These are phyloP conservation scores for Steinernema feltiae DNA, from an alignment of 1,140 invertebrate genomes.

Conservation along the genomic window DNA sequence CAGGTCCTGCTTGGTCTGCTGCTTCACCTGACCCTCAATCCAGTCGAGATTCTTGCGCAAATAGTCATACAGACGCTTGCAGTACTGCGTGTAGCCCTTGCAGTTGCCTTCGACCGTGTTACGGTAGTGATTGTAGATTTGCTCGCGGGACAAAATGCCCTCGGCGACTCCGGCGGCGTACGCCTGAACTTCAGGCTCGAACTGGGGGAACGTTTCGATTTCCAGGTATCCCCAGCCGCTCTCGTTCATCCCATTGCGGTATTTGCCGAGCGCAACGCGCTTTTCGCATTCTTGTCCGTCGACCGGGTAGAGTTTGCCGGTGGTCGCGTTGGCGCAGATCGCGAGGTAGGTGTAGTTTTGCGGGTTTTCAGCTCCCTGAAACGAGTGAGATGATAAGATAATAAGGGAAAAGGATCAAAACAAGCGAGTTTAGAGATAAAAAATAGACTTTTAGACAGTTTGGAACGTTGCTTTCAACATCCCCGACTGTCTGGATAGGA, in stretches of 20 bases:
- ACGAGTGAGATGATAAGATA: not conserved
- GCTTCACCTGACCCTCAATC: slow-evolving; percentile 42
- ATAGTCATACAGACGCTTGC: slow-evolving; percentile 44
- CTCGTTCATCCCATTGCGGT: slow-evolving; percentile 49
- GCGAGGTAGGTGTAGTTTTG: slow-evolving; percentile 30
- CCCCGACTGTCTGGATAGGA: too few relatives aligned
- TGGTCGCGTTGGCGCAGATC: slow-evolving; percentile 31
- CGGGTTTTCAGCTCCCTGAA: not conserved
- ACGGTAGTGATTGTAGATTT: slow-evolving; percentile 51
- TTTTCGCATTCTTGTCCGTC: slow-evolving; percentile 22
- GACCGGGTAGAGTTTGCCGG: slow-evolving; percentile 19
- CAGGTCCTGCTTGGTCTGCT: slow-evolving; percentile 35
- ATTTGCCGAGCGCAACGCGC: slow-evolving; percentile 45
- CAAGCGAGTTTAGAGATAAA: too few relatives aligned
- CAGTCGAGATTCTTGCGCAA: slow-evolving; percentile 46
- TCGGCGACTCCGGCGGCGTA: slow-evolving; percentile 56
- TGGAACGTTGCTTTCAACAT: too few relatives aligned
- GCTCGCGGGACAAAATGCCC: slow-evolving; percentile 48
- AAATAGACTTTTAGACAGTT: too few relatives aligned
- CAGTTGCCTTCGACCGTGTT: slow-evolving; percentile 50
- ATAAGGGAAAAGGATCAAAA: too few relatives aligned
- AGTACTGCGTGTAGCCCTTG: slow-evolving; percentile 40
- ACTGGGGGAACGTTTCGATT: slow-evolving; percentile 48
- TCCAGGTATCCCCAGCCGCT: slow-evolving; percentile 57
- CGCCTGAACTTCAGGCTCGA: slow-evolving; percentile 49